Conservation (phyloP, 2,888 invertebrate genomes). For the Nymphalis polychloros region DNA sequence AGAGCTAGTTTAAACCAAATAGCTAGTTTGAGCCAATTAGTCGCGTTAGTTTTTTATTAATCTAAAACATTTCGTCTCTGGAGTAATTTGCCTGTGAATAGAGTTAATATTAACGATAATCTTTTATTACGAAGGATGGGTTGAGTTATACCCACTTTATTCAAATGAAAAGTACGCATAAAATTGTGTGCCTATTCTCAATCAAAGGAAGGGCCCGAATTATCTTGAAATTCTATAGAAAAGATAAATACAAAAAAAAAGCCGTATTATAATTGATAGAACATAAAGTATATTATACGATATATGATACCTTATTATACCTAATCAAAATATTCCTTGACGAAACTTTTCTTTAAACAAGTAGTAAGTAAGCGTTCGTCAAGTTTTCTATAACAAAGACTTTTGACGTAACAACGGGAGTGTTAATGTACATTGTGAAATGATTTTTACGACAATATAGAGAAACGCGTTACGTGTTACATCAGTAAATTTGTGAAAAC, state of each 20-base stretch:
- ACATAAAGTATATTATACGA: neutral
- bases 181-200: slow-evolving; percentile 3
- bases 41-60: slow-evolving; percentile 10
- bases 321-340: too few species aligned
- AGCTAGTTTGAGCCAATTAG: slow-evolving; percentile 31
- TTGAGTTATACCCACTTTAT: slow-evolving; percentile 24
- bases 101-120: slow-evolving; percentile 22
- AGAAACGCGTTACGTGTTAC: slow-evolving; percentile 9
- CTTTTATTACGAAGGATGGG: slow-evolving; percentile 23
- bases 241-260: neutral
- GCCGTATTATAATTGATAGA: neutral
- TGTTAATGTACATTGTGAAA: neutral
- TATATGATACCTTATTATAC: neutral
- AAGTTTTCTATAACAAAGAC: neutral
- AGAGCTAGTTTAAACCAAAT: slow-evolving; percentile 24
- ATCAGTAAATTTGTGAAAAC: slow-evolving; percentile 22
- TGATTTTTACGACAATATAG: slow-evolving; percentile 9
- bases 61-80: slow-evolving; percentile 14
- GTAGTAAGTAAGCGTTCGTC: neutral
- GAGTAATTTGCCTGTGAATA: slow-evolving; percentile 27
- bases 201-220: neutral
- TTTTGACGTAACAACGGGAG: neutral
- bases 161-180: slow-evolving; percentile 33
- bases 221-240: neutral
- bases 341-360: neutral